Percentiles rank a stretch among this genome's conserved stretches.
Conservation (phyloP, 2,797 vertebrate species). For the Heterohyrax brucei region DNA sequence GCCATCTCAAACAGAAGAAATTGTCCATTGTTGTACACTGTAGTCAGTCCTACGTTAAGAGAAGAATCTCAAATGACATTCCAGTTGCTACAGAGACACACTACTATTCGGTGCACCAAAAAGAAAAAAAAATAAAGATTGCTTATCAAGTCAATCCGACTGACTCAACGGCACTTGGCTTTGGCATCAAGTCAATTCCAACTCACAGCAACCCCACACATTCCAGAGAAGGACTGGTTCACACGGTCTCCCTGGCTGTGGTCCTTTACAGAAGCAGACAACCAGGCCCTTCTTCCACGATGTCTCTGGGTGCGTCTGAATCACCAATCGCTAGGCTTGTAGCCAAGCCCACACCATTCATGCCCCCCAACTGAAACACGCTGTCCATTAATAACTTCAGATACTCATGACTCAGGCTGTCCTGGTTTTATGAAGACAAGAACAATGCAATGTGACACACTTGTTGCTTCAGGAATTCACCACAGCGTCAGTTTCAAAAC, state of each 20-base stretch:
- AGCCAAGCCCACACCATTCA: neutral
- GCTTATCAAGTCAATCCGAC: neutral
- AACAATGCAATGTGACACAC: neutral
- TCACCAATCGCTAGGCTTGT: neutral
- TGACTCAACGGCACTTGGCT: too few species aligned
- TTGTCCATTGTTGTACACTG: slow-evolving; percentile 70
- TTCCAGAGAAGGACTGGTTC: neutral
- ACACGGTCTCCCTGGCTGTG: neutral
- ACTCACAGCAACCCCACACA: neutral
- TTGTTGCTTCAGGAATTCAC: neutral
- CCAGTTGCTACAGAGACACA: neutral
- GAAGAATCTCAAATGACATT: neutral
- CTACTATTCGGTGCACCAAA: too few species aligned
- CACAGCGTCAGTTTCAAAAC: neutral
- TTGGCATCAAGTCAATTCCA: neutral
- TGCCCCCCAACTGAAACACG: neutral
- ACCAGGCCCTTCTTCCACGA: neutral
- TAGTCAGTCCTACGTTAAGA: slow-evolving; percentile 84
- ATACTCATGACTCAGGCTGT: neutral
- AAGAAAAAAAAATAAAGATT: neutral
- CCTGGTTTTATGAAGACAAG: neutral
- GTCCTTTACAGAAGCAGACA: neutral
- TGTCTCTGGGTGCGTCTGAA: neutral
- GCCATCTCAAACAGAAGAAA: slow-evolving; percentile 80
- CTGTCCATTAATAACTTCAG: accelerated